Evolutionary conservation across 2,888 invertebrate species (phyloP).

Genomic region (Panopea generosa): DNA sequence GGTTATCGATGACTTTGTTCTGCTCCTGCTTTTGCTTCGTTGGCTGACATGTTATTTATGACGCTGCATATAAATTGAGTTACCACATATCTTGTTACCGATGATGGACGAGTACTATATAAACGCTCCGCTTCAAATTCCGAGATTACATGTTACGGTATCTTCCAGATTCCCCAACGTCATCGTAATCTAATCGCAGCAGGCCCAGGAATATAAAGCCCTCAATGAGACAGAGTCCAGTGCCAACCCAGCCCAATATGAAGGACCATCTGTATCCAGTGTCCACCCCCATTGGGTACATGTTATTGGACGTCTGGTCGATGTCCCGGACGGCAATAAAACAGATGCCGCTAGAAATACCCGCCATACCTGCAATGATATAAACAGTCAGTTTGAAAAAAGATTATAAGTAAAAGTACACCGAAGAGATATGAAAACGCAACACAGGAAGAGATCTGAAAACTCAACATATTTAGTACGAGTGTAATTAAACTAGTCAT

Average conservation of each 20-base stretch:
- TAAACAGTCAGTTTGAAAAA: too few species aligned
- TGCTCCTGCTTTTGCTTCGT: too few species aligned
- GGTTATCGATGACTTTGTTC: too few species aligned
- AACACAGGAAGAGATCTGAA: too few species aligned
- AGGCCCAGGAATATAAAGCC: slow-evolving; percentile 73
- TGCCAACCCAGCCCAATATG: slow-evolving; percentile 74
- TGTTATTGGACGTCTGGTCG: slow-evolving; percentile 60
- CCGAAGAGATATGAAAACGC: too few species aligned
- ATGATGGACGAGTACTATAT: too few species aligned
- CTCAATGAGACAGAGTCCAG: slow-evolving; percentile 69
- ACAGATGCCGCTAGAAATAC: slow-evolving; percentile 74
- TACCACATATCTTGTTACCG: too few species aligned
- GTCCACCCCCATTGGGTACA: slow-evolving; percentile 58
- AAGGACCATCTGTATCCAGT: slow-evolving; percentile 74
- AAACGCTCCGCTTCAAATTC: slow-evolving; percentile 6
- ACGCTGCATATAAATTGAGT: too few species aligned
- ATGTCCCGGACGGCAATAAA: slow-evolving; percentile 77
- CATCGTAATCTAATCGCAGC: slow-evolving; percentile 70
- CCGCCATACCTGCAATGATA: slow-evolving; percentile 73
- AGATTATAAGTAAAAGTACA: too few species aligned
- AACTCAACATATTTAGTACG: too few species aligned
- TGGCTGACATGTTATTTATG: too few species aligned
- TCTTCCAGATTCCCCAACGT: slow-evolving; percentile 66
- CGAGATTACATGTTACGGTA: slow-evolving; percentile 65
- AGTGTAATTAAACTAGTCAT: too few species aligned